phyloP scores from a whole-genome alignment of 2,888 invertebrate species.

The Spialia ferax region DNA sequence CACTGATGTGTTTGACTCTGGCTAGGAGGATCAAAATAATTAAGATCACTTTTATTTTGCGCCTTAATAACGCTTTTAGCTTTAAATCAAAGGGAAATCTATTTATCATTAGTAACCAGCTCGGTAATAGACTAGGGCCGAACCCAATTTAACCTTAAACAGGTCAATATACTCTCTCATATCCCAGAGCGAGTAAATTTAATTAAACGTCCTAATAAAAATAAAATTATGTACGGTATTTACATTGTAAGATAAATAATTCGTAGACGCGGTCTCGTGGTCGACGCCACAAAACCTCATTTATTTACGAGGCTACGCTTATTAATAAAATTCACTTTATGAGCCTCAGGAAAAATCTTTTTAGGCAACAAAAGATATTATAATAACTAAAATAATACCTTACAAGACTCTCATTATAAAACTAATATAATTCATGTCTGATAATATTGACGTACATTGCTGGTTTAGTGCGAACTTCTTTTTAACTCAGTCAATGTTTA shows the following conservation, averaged over 20 bases:
- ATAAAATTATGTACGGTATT: slow-evolving; percentile 21
- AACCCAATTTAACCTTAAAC: slow-evolving; percentile 2
- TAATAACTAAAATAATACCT: background rate
- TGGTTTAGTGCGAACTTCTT: background rate
- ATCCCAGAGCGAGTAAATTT: background rate
- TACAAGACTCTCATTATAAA: slow-evolving; percentile 2
- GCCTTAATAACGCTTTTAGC: too few relatives aligned
- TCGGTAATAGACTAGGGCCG: too few relatives aligned
- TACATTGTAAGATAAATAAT: slow-evolving; percentile 24
- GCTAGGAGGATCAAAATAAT: too few relatives aligned
- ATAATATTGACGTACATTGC: background rate
- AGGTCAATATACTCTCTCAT: background rate
- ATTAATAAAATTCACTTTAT: slow-evolving; percentile 33
- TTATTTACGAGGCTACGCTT: slow-evolving; percentile 24
- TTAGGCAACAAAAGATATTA: background rate
- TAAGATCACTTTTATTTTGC: too few relatives aligned
- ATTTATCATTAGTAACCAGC: too few relatives aligned
- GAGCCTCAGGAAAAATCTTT: slow-evolving; percentile 22
- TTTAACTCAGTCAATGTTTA: background rate
- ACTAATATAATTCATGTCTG: background rate
- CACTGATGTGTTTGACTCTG: too few relatives aligned
- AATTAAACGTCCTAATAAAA: slow-evolving; percentile 17
- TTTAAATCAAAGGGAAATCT: too few relatives aligned
- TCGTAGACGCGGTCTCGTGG: slow-evolving; percentile 11
- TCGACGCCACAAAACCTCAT: slow-evolving; percentile 17